phyloP scores from a whole-genome alignment of 37 sponge, comb jelly and placozoan genomes.

The Ianthella basta region DNA sequence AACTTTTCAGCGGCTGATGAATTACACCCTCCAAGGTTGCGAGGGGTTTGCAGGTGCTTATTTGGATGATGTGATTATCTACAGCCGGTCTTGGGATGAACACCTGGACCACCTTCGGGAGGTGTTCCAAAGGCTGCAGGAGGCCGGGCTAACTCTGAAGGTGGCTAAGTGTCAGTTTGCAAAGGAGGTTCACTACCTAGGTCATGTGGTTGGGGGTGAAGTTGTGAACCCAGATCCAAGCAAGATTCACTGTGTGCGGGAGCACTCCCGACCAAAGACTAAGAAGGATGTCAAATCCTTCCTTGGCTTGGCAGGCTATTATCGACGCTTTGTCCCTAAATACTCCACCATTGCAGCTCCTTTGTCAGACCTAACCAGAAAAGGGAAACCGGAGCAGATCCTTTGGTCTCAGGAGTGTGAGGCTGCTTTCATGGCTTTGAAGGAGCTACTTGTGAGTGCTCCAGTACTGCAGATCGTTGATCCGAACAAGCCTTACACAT shows the following conservation, averaged over 20 bases:
- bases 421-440: slow-evolving; percentile 3
- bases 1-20: slow-evolving; percentile 11
- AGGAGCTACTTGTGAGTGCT: neutral
- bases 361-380: slow-evolving; percentile 26
- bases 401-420: slow-evolving; percentile 29
- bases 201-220: slow-evolving; percentile 30
- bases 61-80: slow-evolving; percentile 15
- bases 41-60: slow-evolving; percentile 3
- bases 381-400: slow-evolving; percentile 4
- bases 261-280: neutral
- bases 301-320: slow-evolving; percentile 29
- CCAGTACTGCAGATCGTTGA: slow-evolving; percentile 26
- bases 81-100: slow-evolving; percentile 19
- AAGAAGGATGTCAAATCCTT: slow-evolving; percentile 24
- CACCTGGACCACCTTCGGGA: slow-evolving; percentile 32
- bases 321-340: neutral
- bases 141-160: slow-evolving; percentile 11
- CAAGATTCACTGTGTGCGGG: neutral
- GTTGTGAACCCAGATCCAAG: slow-evolving; percentile 16
- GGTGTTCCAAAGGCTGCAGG: neutral
- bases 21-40: neutral
- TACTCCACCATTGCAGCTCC: slow-evolving; percentile 1
- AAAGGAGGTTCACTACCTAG: neutral
- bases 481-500: slow-evolving; percentile 2
- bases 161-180: slow-evolving; percentile 20